Evolutionary conservation across 2,797 vertebrate genomes (phyloP).

Genomic region (Falco columbarius): DNA sequence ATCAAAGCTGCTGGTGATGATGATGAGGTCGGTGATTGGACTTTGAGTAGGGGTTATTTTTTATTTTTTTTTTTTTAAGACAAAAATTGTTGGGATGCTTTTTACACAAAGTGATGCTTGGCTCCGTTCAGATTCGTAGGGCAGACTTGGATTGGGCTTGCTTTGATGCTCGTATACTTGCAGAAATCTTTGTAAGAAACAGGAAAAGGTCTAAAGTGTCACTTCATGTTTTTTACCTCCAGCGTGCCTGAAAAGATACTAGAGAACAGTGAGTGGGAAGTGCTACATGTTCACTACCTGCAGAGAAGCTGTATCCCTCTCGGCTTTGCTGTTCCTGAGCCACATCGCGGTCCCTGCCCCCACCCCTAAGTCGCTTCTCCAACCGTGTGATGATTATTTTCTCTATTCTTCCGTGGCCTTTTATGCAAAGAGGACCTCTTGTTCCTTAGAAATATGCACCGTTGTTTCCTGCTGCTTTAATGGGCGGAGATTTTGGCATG

Average conservation of each 20-base stretch:
- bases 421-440: background rate
- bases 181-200: background rate
- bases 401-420: background rate
- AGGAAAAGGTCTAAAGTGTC: background rate
- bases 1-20: background rate
- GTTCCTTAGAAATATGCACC: background rate
- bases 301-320: background rate
- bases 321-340: background rate
- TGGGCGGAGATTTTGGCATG: background rate
- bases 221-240: background rate
- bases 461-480: background rate
- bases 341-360: background rate
- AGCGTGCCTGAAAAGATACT: background rate
- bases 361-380: background rate
- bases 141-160: background rate
- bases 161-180: background rate
- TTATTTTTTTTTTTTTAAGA: background rate
- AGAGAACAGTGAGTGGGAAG: background rate
- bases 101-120: background rate
- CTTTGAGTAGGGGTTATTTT: background rate
- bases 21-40: background rate
- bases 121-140: background rate
- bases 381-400: background rate
- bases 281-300: fast-evolving
- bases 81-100: background rate